Evolutionary conservation across 2,113 vertebrate genomes (phyloP), one percentile per base, ranked within the genome.

Genomic region (Pristiophorus japonicus): DNA sequence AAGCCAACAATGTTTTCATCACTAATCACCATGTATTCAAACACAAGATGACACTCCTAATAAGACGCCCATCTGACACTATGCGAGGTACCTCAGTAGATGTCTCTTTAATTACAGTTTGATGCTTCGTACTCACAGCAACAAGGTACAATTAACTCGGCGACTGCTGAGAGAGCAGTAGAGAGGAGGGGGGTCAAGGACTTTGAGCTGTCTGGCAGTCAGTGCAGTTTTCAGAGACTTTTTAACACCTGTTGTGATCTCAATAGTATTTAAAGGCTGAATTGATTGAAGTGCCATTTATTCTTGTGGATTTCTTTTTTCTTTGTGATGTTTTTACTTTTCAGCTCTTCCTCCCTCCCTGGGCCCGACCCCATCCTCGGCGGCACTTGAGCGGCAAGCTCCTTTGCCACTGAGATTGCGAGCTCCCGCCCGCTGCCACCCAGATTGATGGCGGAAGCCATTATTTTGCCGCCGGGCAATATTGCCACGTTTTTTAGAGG

Each of bases 11-110:
- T 66, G 47, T 94, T 94, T 94, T 63, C 59, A 92, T 92, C 38
- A n/a, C 62, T 94, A 94, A 94, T 92, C 34, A 92, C 59, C 90
- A 92, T 94, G 62, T 94, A 45, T 94, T 94, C 91, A 94, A 67
- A 94, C 62, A 67, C 38, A 94, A 94, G 67, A 94, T 67, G 18
- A 66, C 91, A 94, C 63, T 45, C n/a, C n/a, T 94, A 94, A 94
- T 27, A 45, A 65, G 91, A 42, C 8, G 20, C 63, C 47, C 51
- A 59, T 59, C 87, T 30, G 22, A 85, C 42, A 47, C 81, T 34
- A 62, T 16, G 34, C 42, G 18, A 93, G 59, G n/a, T 22, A 42
- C 62, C 55, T 62, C 34, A 62, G 27, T 20, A 18, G 59, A 62
- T 88, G 22, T 62, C 22, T 91, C 88, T 91, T 91, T 63, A 93